Percentiles rank a stretch among this genome's conserved stretches.
Evolutionary conservation across 2,113 vertebrate species (phyloP).

Genomic region (Setophaga petechia): DNA sequence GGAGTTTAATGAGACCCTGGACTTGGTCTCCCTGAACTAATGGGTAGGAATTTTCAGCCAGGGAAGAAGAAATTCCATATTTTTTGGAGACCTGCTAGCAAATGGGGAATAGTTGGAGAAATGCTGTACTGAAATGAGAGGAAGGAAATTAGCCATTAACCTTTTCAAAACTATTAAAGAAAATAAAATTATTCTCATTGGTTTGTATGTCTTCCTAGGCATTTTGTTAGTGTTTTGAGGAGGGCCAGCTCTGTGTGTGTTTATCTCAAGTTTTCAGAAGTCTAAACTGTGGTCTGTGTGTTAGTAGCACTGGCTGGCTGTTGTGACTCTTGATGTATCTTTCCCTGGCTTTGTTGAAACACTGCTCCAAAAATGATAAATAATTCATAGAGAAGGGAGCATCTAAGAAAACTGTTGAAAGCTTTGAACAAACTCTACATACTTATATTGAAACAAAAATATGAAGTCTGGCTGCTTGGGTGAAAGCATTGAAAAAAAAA

Average conservation of each 20-base stretch:
- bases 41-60: background rate
- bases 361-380: background rate
- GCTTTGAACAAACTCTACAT: conserved; percentile 57
- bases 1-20: background rate
- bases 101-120: background rate
- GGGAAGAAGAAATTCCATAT: background rate
- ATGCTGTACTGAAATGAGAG: background rate
- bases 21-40: background rate
- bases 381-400: conserved; percentile 72
- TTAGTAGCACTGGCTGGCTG: background rate
- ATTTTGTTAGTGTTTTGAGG: background rate
- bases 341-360: background rate
- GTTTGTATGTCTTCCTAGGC: background rate
- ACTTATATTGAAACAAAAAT: conserved; percentile 48
- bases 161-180: background rate
- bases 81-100: background rate
- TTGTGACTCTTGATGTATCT: background rate
- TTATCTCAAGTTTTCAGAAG: background rate
- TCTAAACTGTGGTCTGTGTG: background rate
- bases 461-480: conserved; percentile 65
- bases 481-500: conserved; percentile 53
- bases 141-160: background rate
- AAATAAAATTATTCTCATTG: background rate
- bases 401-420: conserved; percentile 48
- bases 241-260: background rate